Percentiles rank a stretch among this genome's conserved stretches.
phyloP scores from a whole-genome alignment of 2,113 vertebrate species.

The Camelus dromedarius region DNA sequence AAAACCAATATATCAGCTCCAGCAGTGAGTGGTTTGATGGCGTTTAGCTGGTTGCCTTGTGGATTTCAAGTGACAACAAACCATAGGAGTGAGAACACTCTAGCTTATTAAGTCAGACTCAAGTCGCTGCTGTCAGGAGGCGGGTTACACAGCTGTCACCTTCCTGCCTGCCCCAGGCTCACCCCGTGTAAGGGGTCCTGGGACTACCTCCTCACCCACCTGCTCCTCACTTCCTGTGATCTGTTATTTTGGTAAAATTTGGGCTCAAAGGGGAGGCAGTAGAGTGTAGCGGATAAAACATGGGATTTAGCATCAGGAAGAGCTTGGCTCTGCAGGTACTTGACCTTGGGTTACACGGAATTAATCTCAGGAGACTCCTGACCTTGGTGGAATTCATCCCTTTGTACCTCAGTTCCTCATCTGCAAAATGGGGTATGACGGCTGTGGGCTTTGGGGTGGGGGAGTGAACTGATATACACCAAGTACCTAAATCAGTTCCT shows the following conservation, averaged over 20 bases:
- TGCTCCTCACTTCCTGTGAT: neutral
- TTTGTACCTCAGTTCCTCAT: neutral
- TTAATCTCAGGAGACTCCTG: neutral
- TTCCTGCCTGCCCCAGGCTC: neutral
- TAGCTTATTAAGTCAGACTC: constrained; percentile 37
- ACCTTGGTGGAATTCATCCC: neutral
- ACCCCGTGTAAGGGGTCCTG: neutral
- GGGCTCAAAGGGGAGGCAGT: neutral
- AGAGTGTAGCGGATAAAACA: neutral
- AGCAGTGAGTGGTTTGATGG: constrained; percentile 47
- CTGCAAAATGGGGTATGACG: neutral
- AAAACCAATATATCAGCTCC: constrained; percentile 60
- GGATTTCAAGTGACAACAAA: constrained; percentile 69
- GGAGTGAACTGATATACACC: neutral
- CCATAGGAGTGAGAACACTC: neutral
- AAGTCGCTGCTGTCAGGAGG: neutral
- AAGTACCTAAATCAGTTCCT: neutral
- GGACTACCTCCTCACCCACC: neutral
- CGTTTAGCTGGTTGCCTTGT: constrained; percentile 48
- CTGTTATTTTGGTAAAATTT: neutral
- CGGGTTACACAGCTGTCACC: neutral
- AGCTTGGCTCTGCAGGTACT: neutral
- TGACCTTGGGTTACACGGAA: neutral
- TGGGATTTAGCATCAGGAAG: neutral
- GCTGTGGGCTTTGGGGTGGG: neutral